Evolutionary conservation across 2,113 vertebrate genomes (phyloP).

Genomic region (Cygnus buccinator): DNA sequence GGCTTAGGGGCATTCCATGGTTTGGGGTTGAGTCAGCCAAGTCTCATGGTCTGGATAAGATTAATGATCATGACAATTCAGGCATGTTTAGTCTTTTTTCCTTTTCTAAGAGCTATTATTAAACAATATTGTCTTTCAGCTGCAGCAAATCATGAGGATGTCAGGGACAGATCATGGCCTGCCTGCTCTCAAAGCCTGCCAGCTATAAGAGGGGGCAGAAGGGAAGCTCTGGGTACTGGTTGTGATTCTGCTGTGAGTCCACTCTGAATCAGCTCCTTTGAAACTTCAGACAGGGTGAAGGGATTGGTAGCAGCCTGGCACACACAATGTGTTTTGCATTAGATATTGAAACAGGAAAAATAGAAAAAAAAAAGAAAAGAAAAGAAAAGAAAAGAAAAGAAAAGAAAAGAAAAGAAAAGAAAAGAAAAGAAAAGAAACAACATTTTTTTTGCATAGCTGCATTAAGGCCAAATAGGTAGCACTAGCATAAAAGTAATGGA

Average conservation of each 20-base stretch:
- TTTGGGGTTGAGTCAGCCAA: slow-evolving; percentile 62
- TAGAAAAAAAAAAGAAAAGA: background rate
- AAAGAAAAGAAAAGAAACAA: too few relatives aligned
- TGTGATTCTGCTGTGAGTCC: background rate
- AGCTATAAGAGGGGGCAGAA: background rate
- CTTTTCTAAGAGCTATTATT: slow-evolving; percentile 20
- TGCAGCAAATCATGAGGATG: slow-evolving; percentile 42
- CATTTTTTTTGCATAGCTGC: background rate
- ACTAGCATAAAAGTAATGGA: background rate
- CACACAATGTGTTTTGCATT: background rate
- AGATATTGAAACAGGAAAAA: background rate
- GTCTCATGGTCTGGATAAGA: slow-evolving; percentile 42
- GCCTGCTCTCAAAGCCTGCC: slow-evolving; percentile 1
- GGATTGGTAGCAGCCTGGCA: background rate
- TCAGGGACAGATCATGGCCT: slow-evolving; percentile 16
- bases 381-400: too few relatives aligned
- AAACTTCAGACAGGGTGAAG: background rate
- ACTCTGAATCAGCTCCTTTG: background rate
- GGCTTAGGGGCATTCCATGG: slow-evolving; percentile 38
- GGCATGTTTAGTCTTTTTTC: slow-evolving; percentile 14
- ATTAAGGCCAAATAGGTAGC: background rate
- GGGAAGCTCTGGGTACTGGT: background rate
- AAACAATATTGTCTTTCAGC: slow-evolving; percentile 65
- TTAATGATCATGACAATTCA: slow-evolving; percentile 42
- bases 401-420: too few relatives aligned